These are phyloP conservation scores for Hydrozoanthus tunicans DNA, from an alignment of 64 coral and sea anemone species.

Conservation along the genomic window DNA sequence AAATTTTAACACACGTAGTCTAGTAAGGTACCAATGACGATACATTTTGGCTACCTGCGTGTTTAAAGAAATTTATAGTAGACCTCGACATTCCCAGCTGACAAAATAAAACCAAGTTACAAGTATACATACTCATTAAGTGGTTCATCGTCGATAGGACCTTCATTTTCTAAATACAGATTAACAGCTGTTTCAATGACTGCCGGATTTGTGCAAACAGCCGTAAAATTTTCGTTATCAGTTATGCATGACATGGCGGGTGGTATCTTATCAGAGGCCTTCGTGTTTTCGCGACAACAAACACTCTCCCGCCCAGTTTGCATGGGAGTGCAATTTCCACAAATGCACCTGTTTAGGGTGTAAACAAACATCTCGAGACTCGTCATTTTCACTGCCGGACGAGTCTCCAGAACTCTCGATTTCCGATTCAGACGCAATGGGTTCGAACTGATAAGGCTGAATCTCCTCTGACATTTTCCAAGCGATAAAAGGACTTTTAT, in stretches of 20 bases:
- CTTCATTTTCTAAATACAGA: slow-evolving; percentile 15
- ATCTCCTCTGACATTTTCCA: too few species aligned
- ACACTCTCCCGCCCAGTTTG: slow-evolving; percentile 15
- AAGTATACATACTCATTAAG: slow-evolving; percentile 51
- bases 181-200: slow-evolving; percentile 46
- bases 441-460: too few species aligned
- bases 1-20: neutral
- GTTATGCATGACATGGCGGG: neutral
- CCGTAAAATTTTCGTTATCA: slow-evolving; percentile 27
- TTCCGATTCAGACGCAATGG: too few species aligned
- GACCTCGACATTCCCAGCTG: neutral
- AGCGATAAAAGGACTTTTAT: too few species aligned
- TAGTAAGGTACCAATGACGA: neutral
- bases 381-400: too few species aligned
- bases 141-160: slow-evolving; percentile 8
- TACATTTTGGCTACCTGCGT: neutral
- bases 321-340: slow-evolving; percentile 7
- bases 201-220: slow-evolving; percentile 32
- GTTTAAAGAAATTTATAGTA: neutral
- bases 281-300: neutral
- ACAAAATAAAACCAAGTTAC: too few species aligned
- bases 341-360: slow-evolving; percentile 8
- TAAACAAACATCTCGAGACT: neutral
- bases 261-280: neutral
- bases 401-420: too few species aligned